Evolutionary conservation across 2,113 vertebrate species (phyloP).

Genomic region (Haemorhous mexicanus): DNA sequence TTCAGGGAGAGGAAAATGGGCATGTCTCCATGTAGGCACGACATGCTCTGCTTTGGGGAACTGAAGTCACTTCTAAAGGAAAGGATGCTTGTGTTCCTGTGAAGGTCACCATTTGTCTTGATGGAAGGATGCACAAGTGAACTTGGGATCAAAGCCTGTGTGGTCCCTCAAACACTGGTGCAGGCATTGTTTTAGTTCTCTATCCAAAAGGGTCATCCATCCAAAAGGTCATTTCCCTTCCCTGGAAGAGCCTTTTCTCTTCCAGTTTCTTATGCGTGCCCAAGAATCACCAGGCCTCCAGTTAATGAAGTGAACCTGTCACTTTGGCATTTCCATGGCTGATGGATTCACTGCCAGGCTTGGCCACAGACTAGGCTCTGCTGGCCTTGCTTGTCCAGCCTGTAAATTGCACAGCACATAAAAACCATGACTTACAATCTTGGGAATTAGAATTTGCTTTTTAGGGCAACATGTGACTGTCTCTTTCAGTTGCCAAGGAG

Average conservation of each 20-base stretch:
- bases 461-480: neutral
- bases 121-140: neutral
- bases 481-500: neutral
- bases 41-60: neutral
- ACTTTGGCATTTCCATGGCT: neutral
- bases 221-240: neutral
- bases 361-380: neutral
- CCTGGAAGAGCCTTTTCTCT: neutral
- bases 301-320: neutral
- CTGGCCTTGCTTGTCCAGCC: neutral
- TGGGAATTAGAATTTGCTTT: neutral
- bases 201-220: neutral
- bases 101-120: neutral
- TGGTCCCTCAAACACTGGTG: neutral
- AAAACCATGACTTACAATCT: neutral
- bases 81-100: neutral
- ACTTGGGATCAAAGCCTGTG: neutral
- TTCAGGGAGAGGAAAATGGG: neutral
- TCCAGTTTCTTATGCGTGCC: neutral
- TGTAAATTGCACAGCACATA: neutral
- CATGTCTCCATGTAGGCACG: neutral
- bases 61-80: neutral
- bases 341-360: neutral
- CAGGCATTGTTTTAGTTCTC: neutral
- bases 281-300: fast-evolving